phyloP scores from a whole-genome alignment of 2,113 vertebrate species.

The Podilymbus podiceps region DNA sequence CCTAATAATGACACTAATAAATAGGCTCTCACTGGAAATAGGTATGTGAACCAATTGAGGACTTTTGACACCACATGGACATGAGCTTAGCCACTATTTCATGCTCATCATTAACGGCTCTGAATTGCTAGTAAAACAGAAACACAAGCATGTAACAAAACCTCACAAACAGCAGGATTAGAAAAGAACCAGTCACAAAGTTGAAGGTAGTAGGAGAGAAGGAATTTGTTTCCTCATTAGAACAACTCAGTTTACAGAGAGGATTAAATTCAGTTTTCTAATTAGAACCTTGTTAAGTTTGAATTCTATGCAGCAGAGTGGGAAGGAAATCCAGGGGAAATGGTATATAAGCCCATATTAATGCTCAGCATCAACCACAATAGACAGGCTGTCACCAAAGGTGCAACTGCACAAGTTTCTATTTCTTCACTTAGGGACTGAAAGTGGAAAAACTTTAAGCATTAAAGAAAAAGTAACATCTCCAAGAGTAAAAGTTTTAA shows the following conservation, averaged over 20 bases:
- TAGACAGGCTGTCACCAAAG: neutral
- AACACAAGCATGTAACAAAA: neutral
- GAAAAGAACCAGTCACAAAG: neutral
- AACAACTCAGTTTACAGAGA: neutral
- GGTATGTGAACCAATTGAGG: neutral
- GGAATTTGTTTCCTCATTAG: neutral
- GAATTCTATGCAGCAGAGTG: neutral
- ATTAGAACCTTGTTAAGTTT: neutral
- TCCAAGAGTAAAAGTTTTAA: neutral
- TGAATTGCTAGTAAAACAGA: neutral
- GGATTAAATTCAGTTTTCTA: neutral
- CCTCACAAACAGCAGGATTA: neutral
- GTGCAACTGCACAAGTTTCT: neutral
- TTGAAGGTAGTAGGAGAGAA: neutral
- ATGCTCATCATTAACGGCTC: neutral
- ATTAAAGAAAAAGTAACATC: neutral
- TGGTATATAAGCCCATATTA: neutral
- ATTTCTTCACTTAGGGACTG: neutral
- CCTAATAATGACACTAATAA: neutral
- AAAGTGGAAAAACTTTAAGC: neutral
- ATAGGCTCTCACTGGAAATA: neutral
- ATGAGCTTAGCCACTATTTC: neutral
- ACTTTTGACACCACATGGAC: neutral
- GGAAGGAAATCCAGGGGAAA: neutral
- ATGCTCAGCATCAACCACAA: neutral